These are phyloP conservation scores for Drosophila parabipectinata DNA, from an alignment of 1,140 invertebrate genomes.

Conservation along the genomic window DNA sequence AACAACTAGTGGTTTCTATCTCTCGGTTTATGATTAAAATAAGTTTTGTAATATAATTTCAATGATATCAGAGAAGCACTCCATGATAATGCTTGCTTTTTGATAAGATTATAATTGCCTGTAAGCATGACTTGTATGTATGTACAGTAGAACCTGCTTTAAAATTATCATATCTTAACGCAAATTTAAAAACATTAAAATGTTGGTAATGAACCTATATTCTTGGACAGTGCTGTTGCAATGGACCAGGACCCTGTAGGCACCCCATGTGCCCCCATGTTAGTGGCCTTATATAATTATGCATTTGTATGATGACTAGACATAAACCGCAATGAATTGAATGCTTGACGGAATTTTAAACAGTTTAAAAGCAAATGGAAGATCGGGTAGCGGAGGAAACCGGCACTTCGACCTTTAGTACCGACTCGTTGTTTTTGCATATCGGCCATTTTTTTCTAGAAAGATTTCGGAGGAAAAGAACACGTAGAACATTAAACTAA, in stretches of 20 bases:
- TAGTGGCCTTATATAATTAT: slow-evolving; percentile 66
- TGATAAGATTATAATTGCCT: slow-evolving; percentile 45
- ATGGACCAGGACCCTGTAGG: not conserved
- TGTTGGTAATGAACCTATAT: not conserved
- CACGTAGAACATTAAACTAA: not conserved
- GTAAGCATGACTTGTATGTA: slow-evolving; percentile 9
- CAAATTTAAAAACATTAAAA: not conserved
- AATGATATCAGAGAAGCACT: not conserved
- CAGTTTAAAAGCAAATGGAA: slow-evolving; percentile 7
- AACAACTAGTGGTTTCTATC: not conserved
- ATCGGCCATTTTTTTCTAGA: slow-evolving; percentile 26
- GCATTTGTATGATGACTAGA: slow-evolving; percentile 53
- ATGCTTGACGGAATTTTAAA: slow-evolving; percentile 25
- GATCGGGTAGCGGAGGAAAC: slow-evolving; percentile 18
- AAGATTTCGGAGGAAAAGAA: not conserved
- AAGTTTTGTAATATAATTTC: not conserved
- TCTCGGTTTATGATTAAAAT: not conserved
- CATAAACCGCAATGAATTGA: slow-evolving; percentile 46
- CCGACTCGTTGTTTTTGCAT: slow-evolving; percentile 2
- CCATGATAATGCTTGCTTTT: slow-evolving; percentile 12
- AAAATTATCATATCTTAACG: too few species aligned
- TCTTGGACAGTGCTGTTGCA: not conserved
- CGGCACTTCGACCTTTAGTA: slow-evolving; percentile 64
- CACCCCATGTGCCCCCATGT: slow-evolving; percentile 8
- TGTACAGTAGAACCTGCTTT: not conserved